A percentile compares a stretch with the other conserved stretches of the same genome.
Conservation (phyloP, 2,888 invertebrate genomes). For the Acanthosepion pharaonis region DNA sequence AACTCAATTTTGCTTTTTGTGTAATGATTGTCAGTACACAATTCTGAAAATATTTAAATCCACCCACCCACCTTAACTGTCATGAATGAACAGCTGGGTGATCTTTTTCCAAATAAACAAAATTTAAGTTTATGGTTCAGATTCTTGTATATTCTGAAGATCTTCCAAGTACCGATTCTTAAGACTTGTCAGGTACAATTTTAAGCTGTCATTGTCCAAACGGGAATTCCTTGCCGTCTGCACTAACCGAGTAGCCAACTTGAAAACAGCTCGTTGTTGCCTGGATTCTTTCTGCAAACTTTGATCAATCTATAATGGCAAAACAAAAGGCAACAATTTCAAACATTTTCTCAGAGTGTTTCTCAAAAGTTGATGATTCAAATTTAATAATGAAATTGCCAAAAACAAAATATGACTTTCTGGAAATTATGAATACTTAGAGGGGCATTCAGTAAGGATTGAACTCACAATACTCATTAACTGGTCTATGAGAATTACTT, state of each 20-base stretch:
- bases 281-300: constrained; percentile 52
- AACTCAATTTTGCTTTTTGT: too few relatives aligned
- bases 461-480: too few relatives aligned
- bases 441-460: too few relatives aligned
- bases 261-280: constrained; percentile 65
- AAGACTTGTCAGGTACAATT: constrained; percentile 63
- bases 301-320: neutral
- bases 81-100: neutral
- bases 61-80: too few relatives aligned
- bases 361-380: too few relatives aligned
- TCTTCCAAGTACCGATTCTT: constrained; percentile 62
- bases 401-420: too few relatives aligned
- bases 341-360: neutral
- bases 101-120: neutral
- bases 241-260: constrained; percentile 65
- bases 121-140: neutral
- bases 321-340: neutral
- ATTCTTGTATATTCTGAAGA: constrained; percentile 46
- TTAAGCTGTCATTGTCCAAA: constrained; percentile 67
- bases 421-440: too few relatives aligned
- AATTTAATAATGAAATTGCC: too few relatives aligned
- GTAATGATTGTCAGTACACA: too few relatives aligned
- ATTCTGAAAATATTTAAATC: too few relatives aligned
- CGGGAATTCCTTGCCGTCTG: constrained; percentile 70
- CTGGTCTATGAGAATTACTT: too few relatives aligned